Evolutionary conservation across 2,888 invertebrate genomes (phyloP).

Genomic region (Lacanobia wlatinum): DNA sequence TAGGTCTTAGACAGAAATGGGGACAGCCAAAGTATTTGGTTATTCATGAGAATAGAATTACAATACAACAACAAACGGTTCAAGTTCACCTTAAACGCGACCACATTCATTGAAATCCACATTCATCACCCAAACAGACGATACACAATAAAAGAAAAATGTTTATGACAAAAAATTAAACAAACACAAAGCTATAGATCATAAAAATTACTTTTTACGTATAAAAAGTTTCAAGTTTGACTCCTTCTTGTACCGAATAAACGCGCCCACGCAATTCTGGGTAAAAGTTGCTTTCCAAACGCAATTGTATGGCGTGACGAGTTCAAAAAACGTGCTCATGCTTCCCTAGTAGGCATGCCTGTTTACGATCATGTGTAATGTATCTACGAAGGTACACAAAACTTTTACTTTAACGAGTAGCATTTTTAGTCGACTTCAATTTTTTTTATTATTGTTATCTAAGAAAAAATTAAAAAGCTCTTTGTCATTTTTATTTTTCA

Average conservation of each 20-base stretch:
- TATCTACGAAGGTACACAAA: constrained; percentile 11
- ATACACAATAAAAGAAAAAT: constrained; percentile 49
- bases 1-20: constrained; percentile 52
- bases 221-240: constrained; percentile 74
- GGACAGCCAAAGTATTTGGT: neutral
- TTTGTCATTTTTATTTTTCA: too few relatives aligned
- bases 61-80: constrained; percentile 36
- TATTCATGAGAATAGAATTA: constrained; percentile 1
- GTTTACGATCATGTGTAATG: constrained; percentile 35
- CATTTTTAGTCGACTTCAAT: constrained; percentile 10
- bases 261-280: constrained; percentile 82
- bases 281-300: constrained; percentile 87
- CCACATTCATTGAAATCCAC: constrained; percentile 41
- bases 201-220: constrained; percentile 76
- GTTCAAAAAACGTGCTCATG: constrained; percentile 74
- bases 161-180: constrained; percentile 71
- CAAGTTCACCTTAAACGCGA: constrained; percentile 22
- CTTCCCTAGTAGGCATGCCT: constrained; percentile 35
- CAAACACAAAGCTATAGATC: constrained; percentile 76
- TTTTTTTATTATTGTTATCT: neutral
- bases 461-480: neutral
- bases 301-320: constrained; percentile 79
- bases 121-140: constrained; percentile 61
- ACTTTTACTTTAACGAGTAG: constrained; percentile 26
- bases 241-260: constrained; percentile 79